Percentiles rank a stretch among this genome's conserved stretches.
phyloP scores from a whole-genome alignment of 1,140 invertebrate genomes.

The Drosophila dunni region DNA sequence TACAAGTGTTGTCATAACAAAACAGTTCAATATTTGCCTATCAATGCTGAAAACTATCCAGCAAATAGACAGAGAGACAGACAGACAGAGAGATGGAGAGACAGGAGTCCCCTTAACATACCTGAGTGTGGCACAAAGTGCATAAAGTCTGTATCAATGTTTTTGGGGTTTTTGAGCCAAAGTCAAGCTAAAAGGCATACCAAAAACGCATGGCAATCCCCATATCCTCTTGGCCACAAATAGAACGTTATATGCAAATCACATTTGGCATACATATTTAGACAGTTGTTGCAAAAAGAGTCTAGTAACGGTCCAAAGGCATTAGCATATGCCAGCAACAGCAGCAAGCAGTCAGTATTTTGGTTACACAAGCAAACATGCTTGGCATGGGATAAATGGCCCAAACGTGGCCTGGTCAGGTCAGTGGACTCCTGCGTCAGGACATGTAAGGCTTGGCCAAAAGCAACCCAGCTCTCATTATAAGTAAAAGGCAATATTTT shows the following conservation, averaged over 20 bases:
- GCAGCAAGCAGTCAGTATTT: slow-evolving; percentile 44
- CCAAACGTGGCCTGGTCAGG: slow-evolving; percentile 7
- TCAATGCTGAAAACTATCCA: slow-evolving; percentile 62
- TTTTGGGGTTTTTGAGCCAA: slow-evolving; percentile 39
- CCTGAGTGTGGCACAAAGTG: slow-evolving; percentile 61
- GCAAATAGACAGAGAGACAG: slow-evolving; percentile 29
- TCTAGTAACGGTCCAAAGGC: slow-evolving; percentile 61
- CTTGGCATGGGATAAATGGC: slow-evolving; percentile 58
- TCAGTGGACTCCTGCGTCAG: neutral
- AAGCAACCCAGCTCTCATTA: slow-evolving; percentile 24
- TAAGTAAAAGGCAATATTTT: slow-evolving; percentile 74
- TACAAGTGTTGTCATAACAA: slow-evolving; percentile 54
- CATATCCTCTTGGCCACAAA: slow-evolving; percentile 19
- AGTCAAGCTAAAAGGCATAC: slow-evolving; percentile 66
- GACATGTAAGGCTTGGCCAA: slow-evolving; percentile 46
- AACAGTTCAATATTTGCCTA: slow-evolving; percentile 23
- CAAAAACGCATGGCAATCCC: slow-evolving; percentile 10
- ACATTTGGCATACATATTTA: slow-evolving; percentile 80
- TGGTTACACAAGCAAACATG: slow-evolving; percentile 69
- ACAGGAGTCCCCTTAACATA: slow-evolving; percentile 35
- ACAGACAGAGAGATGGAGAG: neutral
- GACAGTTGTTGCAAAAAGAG: slow-evolving; percentile 62
- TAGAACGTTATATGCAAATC: slow-evolving; percentile 79
- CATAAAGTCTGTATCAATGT: slow-evolving; percentile 24
- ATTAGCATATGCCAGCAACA: slow-evolving; percentile 77